Evolutionary conservation across 2,113 vertebrate species (phyloP).

Genomic region (Mormoops blainvillei): DNA sequence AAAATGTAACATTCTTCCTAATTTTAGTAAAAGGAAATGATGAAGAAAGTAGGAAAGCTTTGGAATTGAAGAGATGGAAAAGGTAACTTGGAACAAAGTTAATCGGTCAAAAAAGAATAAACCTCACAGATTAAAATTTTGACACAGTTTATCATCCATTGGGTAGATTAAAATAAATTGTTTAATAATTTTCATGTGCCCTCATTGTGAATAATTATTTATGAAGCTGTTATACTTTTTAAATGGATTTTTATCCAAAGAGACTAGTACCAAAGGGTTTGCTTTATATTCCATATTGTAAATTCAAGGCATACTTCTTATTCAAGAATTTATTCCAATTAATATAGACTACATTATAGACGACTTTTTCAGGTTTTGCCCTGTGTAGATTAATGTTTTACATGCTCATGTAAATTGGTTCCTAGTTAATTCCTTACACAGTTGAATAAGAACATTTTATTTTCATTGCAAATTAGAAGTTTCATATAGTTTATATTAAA

Average conservation of each 20-base stretch:
- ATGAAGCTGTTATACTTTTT: not conserved
- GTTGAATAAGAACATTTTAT: not conserved
- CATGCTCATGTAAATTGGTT: not conserved
- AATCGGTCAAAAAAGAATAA: constrained; percentile 10
- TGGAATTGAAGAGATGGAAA: not conserved
- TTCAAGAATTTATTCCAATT: not conserved
- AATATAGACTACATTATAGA: not conserved
- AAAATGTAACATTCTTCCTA: not conserved
- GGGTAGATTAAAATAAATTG: not conserved
- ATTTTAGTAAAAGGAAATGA: constrained; percentile 22
- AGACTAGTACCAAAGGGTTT: not conserved
- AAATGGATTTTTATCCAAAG: not conserved
- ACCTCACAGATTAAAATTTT: constrained; percentile 30
- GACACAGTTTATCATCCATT: not conserved
- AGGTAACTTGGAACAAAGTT: not conserved
- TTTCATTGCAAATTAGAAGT: constrained; percentile 32
- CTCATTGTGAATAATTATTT: not conserved
- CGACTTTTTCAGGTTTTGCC: constrained; percentile 8
- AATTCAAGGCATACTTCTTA: constrained; percentile 17
- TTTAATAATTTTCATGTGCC: not conserved
- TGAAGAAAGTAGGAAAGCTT: constrained; percentile 19
- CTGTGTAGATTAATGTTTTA: not conserved
- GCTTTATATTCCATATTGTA: not conserved
- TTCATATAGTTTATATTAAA: not conserved
- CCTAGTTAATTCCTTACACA: not conserved